These are phyloP conservation scores for Austrofundulus limnaeus DNA, from an alignment of 2,113 vertebrate genomes.

Conservation along the genomic window DNA sequence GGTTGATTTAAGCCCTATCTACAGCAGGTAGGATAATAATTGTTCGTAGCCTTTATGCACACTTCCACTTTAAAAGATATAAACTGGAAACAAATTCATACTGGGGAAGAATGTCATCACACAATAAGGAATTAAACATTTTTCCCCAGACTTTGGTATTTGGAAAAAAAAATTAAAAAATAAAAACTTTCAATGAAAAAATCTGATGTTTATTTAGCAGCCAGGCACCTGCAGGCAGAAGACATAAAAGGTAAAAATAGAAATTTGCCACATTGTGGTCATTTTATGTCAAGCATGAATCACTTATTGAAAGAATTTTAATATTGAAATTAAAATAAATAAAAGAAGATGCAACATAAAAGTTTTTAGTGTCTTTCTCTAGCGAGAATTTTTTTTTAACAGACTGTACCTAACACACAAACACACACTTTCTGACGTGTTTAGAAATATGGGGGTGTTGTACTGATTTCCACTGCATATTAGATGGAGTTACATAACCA, in stretches of 20 bases:
- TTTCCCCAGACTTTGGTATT: too few species aligned
- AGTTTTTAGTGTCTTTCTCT: neutral
- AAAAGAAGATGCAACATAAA: neutral
- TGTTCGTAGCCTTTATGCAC: neutral
- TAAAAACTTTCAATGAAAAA: too few species aligned
- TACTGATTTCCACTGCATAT: slow-evolving; percentile 50
- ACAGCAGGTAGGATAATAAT: neutral
- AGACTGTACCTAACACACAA: slow-evolving; percentile 28
- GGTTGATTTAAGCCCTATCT: neutral
- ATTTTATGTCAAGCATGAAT: too few species aligned
- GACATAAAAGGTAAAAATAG: too few species aligned
- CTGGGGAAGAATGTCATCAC: too few species aligned
- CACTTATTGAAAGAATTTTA: neutral
- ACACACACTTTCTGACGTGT: slow-evolving; percentile 49
- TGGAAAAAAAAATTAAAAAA: too few species aligned
- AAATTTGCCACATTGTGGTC: too few species aligned
- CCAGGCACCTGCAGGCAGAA: too few species aligned
- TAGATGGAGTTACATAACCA: slow-evolving; percentile 61
- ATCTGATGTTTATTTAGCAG: too few species aligned
- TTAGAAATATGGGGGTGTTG: slow-evolving; percentile 57
- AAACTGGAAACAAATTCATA: neutral
- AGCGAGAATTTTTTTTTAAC: slow-evolving; percentile 2
- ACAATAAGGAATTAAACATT: too few species aligned
- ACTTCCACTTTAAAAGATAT: neutral
- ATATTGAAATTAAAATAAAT: neutral